Percentiles rank a stretch among this genome's conserved stretches.
Evolutionary conservation across 2,797 vertebrate genomes (phyloP).

Genomic region (Chelonia mydas): DNA sequence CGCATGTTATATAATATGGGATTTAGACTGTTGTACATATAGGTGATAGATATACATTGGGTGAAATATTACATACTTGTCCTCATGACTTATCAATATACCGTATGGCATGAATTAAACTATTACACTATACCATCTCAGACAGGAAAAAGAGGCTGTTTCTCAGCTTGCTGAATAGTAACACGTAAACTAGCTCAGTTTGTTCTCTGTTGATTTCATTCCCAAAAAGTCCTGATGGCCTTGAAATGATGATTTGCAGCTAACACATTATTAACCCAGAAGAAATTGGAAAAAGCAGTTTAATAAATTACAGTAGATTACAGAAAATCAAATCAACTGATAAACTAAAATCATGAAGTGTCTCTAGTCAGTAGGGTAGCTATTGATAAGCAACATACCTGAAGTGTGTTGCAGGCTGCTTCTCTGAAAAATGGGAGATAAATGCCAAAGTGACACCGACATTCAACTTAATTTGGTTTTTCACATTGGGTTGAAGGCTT

Average conservation of each 20-base stretch:
- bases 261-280: not conserved
- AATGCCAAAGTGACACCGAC: not conserved
- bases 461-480: not conserved
- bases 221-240: not conserved
- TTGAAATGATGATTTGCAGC: not conserved
- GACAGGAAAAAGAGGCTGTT: not conserved
- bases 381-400: not conserved
- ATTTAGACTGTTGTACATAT: not conserved
- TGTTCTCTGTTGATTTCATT: not conserved
- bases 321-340: not conserved
- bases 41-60: not conserved
- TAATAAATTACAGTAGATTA: not conserved
- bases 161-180: not conserved
- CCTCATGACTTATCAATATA: not conserved
- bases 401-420: not conserved
- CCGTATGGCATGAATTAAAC: not conserved
- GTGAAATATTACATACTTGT: not conserved
- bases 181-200: not conserved
- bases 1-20: not conserved
- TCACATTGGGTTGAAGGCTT: not conserved
- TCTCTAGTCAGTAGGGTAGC: not conserved
- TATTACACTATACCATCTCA: not conserved
- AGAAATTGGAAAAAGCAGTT: not conserved
- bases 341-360: not conserved
- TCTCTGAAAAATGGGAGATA: constrained; percentile 4